Base-by-base conservation (phyloP, 2,113 vertebrate genomes). In the Neolamprologus brichardi region DNA sequence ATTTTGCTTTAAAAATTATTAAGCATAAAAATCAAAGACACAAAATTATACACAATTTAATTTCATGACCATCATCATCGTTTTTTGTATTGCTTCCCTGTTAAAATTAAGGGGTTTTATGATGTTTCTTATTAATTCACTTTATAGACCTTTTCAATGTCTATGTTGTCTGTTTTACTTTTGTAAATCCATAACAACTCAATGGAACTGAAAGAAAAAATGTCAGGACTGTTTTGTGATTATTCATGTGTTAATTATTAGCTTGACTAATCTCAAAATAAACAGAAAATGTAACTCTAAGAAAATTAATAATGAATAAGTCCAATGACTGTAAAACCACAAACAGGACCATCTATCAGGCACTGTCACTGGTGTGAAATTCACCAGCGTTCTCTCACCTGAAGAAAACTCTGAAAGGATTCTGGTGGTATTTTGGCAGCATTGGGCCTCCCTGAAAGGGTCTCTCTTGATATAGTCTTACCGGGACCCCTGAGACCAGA, bases 311-410 rank as follows among this genome's bases (percentile, higher is more conserved):
- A 46, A 46, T 46, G 14, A 46, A 46, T 17, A 17, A 75, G 20
- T 28, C 4, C 14, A 30, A 30, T 77, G 15, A 77, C 41, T 18
- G 70, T 18, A 28, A 28, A 49, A 75, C 1, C 41, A 77, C 41
- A 75, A 75, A 72, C 67, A 72, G 67, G 13, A 17, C 39, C 11
- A 28, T 25, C 15, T 17, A 46, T 46, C 25, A 25, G 70, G 6
- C 13, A n/a, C 2, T 23, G n/a, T 56, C 12, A 11, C 5, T 62
- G 56, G 18, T 53, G 28, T 52, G n/a, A 64, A 67, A 9, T 82
- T 5, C 34, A 28, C 30, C 2, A 15, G 23, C 17, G n/a, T 20
- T 34, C 9, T 60, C 96, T 62, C 70, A 98, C 98, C 97, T 97
- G 97, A 9, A 23, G 1, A 25, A 17, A 3, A 11, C 7, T 97